phyloP scores from a whole-genome alignment of 2,888 invertebrate species.

The Chloroclystis v-ata region DNA sequence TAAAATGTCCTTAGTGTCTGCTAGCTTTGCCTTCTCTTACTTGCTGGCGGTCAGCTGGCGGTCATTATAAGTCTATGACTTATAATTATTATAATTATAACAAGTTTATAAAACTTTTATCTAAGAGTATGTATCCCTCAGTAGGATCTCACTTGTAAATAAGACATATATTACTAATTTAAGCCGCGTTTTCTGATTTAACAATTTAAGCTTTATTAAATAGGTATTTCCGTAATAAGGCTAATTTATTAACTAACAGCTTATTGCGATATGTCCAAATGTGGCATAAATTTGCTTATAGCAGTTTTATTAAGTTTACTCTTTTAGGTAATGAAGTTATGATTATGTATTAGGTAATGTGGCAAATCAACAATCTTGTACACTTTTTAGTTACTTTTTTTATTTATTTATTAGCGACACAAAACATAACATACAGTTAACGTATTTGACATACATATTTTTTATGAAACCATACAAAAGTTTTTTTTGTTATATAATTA shows the following conservation, averaged over 20 bases:
- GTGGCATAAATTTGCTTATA: background rate
- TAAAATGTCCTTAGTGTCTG: slow-evolving; percentile 53
- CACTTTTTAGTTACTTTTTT: no score
- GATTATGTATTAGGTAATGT: no score
- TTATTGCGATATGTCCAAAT: background rate
- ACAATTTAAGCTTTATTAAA: background rate
- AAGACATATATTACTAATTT: slow-evolving; percentile 36
- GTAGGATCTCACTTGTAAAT: slow-evolving; percentile 71
- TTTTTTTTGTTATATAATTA: no score
- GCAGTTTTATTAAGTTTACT: no score
- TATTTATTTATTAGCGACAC: no score
- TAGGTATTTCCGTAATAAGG: background rate
- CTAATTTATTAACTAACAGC: background rate
- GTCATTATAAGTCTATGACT: slow-evolving; percentile 44
- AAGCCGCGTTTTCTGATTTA: slow-evolving; percentile 5
- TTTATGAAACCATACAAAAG: no score
- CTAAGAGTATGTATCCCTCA: slow-evolving; percentile 40
- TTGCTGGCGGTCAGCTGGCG: slow-evolving; percentile 58
- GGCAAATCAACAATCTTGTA: no score
- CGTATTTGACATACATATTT: no score
- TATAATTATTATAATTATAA: slow-evolving; percentile 25
- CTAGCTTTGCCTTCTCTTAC: slow-evolving; percentile 53
- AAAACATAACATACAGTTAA: no score
- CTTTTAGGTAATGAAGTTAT: no score
- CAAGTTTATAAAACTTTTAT: slow-evolving; percentile 62